phyloP scores from a whole-genome alignment of 2,888 invertebrate species.

The Sarcophaga subvicina region DNA sequence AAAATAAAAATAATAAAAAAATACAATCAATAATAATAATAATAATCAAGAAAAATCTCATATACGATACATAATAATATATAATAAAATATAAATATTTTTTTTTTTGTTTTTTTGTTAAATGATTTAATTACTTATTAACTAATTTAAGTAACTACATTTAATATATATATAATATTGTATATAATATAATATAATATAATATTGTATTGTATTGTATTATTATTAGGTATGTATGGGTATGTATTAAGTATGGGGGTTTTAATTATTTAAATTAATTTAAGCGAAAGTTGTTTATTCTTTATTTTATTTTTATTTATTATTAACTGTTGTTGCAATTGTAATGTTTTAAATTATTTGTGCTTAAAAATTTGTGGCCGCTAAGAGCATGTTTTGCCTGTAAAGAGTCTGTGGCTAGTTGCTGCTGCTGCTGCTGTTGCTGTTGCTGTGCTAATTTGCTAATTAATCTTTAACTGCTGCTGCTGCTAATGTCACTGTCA shows the following conservation, averaged over 20 bases:
- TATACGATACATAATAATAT: conserved; percentile 44
- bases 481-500: no score
- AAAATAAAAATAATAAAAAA: conserved; percentile 23
- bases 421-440: not conserved
- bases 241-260: conserved; percentile 18
- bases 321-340: conserved; percentile 20
- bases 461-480: no score
- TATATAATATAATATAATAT: conserved; percentile 27
- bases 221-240: conserved; percentile 14
- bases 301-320: not conserved
- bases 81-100: not conserved
- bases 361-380: not conserved
- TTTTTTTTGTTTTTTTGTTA: conserved; percentile 27
- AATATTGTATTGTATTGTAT: not conserved
- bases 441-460: not conserved
- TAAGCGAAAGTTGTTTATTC: not conserved
- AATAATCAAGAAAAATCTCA: conserved; percentile 61
- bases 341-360: not conserved
- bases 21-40: conserved; percentile 26
- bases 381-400: not conserved
- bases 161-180: no score
- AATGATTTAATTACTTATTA: conserved; percentile 55
- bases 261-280: not conserved
- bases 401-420: not conserved
- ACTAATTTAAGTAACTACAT: conserved; percentile 16